Percentiles rank a stretch among this genome's conserved stretches.
Evolutionary conservation across 2,113 vertebrate species (phyloP).

Genomic region (Paradoxurus hermaphroditus): DNA sequence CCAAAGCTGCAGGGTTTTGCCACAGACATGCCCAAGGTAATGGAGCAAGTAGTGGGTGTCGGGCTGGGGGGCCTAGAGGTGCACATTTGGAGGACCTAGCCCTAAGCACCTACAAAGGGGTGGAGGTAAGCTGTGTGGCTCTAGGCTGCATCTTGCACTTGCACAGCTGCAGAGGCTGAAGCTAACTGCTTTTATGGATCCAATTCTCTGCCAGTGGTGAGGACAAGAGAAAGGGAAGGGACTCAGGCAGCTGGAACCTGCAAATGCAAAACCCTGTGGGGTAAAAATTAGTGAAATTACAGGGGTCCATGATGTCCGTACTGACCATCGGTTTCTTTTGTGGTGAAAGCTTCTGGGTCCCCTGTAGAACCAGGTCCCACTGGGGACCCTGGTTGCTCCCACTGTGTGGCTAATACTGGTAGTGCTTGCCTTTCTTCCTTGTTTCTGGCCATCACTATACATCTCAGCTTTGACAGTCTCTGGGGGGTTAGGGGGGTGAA

Average conservation of each 20-base stretch:
- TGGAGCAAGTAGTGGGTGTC: not conserved
- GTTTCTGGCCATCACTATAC: not conserved
- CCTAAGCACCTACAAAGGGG: not conserved
- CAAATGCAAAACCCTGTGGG: not conserved
- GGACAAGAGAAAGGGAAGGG: not conserved
- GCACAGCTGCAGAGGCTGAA: not conserved
- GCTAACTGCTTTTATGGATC: not conserved
- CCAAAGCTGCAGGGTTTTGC: not conserved
- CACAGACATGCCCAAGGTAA: not conserved
- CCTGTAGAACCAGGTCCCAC: not conserved
- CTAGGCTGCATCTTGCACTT: not conserved
- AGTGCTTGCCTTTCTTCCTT: not conserved
- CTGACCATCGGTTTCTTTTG: not conserved
- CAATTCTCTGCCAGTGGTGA: not conserved
- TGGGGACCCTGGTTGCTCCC: not conserved
- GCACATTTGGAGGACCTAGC: not conserved
- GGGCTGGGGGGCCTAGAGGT: not conserved
- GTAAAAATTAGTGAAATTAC: not conserved
- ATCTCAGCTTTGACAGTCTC: not conserved
- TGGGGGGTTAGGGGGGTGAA: not conserved
- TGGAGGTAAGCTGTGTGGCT: not conserved
- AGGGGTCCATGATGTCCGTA: not conserved
- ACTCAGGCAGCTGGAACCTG: not conserved
- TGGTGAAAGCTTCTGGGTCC: not conserved
- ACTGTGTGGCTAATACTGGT: not conserved